These are phyloP conservation scores for Origma solitaria DNA, from an alignment of 2,113 vertebrate species.

Conservation along the genomic window DNA sequence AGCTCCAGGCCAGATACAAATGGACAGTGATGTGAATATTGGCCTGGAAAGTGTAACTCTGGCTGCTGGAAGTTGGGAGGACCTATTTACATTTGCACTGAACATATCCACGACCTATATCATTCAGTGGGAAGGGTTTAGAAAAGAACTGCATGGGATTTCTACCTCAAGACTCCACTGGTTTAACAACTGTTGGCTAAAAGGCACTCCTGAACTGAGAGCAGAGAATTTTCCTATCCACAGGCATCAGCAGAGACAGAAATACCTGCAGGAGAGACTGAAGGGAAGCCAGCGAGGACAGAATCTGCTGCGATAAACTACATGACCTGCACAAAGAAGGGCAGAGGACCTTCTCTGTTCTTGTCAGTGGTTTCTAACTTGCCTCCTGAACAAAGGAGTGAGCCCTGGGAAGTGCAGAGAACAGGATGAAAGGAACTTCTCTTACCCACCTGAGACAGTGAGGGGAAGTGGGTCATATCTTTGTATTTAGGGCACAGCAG, in stretches of 20 bases:
- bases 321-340: not conserved
- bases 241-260: not conserved
- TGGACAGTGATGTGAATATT: not conserved
- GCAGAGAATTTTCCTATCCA: not conserved
- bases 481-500: conserved; percentile 10
- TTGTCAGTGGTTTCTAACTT: not conserved
- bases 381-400: not conserved
- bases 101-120: not conserved
- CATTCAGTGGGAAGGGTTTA: not conserved
- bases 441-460: conserved; percentile 11
- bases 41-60: not conserved
- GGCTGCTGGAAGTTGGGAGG: not conserved
- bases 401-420: not conserved
- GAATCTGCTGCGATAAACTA: not conserved
- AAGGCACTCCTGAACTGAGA: not conserved
- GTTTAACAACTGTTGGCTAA: not conserved
- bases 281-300: not conserved
- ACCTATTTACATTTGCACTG: not conserved
- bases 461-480: not conserved
- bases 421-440: not conserved
- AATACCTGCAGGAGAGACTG: not conserved
- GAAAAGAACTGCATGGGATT: not conserved
- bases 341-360: not conserved
- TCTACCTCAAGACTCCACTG: not conserved
- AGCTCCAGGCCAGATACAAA: not conserved